Conservation (phyloP, 2,113 vertebrate genomes). For the Cephalopterus ornatus region DNA sequence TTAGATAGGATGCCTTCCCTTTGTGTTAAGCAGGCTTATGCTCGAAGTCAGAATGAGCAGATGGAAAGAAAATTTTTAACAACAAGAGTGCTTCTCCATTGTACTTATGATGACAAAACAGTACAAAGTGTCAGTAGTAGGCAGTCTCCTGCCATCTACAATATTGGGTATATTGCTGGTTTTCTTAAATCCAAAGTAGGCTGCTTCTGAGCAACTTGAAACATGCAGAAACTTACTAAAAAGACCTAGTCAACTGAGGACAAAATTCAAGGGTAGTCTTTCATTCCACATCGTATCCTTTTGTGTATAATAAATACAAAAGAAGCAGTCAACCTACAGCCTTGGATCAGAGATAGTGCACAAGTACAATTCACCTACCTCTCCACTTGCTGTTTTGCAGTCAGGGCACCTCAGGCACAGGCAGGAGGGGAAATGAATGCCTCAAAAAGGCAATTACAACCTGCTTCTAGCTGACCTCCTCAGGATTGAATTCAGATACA, state of each 20-base stretch:
- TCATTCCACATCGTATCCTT: not conserved
- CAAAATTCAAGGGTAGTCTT: conserved; percentile 8
- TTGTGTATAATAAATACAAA: not conserved
- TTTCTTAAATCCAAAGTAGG: conserved; percentile 13
- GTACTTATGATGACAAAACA: conserved; percentile 32
- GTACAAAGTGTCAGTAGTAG: conserved; percentile 41
- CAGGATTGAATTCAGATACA: not conserved
- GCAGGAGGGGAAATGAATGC: not conserved
- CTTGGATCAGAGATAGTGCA: not conserved
- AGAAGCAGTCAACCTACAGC: not conserved
- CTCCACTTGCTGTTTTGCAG: not conserved
- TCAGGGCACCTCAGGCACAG: not conserved
- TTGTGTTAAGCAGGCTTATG: conserved; percentile 58
- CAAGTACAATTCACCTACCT: not conserved
- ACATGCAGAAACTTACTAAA: not conserved
- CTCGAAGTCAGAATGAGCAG: conserved; percentile 60
- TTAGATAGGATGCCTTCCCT: conserved; percentile 28
- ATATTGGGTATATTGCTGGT: not conserved
- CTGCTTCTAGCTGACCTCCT: not conserved
- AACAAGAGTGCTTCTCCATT: conserved; percentile 54
- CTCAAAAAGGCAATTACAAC: not conserved
- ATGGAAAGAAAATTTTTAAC: conserved; percentile 55
- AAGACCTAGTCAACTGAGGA: not conserved
- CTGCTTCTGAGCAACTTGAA: conserved; percentile 50
- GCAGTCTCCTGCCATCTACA: conserved; percentile 10